A percentile compares a stretch with the other conserved stretches of the same genome.
These are phyloP conservation scores for Anguilla obscura DNA, from an alignment of 2,797 vertebrate species.

Conservation along the genomic window DNA sequence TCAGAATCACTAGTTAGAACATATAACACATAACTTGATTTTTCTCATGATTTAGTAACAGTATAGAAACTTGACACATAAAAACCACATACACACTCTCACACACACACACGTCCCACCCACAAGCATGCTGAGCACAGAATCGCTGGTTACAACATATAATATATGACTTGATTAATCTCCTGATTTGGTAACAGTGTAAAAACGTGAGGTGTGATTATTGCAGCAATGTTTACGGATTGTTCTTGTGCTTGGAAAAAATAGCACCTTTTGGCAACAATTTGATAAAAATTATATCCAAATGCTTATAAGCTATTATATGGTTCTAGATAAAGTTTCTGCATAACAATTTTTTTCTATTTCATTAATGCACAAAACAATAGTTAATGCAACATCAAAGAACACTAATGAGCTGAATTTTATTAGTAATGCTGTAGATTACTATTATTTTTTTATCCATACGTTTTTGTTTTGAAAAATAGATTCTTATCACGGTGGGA, in stretches of 20 bases:
- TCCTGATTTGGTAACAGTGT: not conserved
- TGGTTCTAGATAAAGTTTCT: not conserved
- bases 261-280: slow-evolving; percentile 26
- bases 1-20: not conserved
- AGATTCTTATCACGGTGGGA: not conserved
- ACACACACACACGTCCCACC: not conserved
- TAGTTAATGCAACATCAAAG: not conserved
- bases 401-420: not conserved
- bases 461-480: not conserved
- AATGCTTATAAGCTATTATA: not conserved
- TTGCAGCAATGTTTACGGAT: slow-evolving; percentile 29
- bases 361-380: not conserved
- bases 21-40: no score
- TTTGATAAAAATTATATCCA: not conserved
- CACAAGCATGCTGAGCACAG: not conserved
- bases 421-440: not conserved
- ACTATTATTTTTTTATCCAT: not conserved
- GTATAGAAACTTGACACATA: no score
- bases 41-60: no score
- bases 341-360: not conserved
- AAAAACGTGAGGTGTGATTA: slow-evolving; percentile 14
- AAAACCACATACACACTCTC: no score
- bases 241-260: slow-evolving; percentile 20
- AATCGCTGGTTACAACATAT: not conserved
- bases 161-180: not conserved